Evolutionary conservation across 35 echinoderm and acorn worm species (phyloP).

Genomic region (Patiria miniata): DNA sequence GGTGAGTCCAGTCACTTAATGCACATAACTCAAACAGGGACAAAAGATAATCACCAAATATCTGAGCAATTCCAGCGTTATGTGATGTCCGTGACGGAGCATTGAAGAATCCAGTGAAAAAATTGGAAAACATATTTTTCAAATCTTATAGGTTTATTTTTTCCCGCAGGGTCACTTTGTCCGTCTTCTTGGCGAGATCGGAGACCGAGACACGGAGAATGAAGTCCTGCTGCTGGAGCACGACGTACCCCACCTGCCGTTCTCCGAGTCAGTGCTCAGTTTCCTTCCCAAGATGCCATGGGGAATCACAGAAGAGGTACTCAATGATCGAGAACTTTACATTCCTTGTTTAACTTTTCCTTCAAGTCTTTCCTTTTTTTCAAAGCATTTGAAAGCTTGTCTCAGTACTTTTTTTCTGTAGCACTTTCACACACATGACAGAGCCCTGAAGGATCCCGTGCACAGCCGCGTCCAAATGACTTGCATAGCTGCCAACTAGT

Average conservation of each 20-base stretch:
- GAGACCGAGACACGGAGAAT: slow-evolving; percentile 97
- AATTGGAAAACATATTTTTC: too few species aligned
- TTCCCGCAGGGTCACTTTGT: slow-evolving; percentile 90
- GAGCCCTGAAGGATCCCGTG: too few species aligned
- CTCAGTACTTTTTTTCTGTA: not conserved
- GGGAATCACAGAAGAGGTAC: slow-evolving; percentile 94
- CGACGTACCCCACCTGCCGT: slow-evolving; percentile 88
- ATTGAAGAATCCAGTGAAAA: too few species aligned
- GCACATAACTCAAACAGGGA: too few species aligned
- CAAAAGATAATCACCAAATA: too few species aligned
- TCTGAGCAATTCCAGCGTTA: too few species aligned
- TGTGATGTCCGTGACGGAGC: too few species aligned
- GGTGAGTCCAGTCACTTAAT: slow-evolving; percentile 54
- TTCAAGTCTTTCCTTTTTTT: not conserved
- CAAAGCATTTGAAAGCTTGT: not conserved
- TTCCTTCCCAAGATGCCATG: slow-evolving; percentile 94
- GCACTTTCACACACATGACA: not conserved
- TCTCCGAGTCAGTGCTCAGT: slow-evolving; percentile 91
- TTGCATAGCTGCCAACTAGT: too few species aligned
- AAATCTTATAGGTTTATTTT: too few species aligned
- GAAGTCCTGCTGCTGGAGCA: slow-evolving; percentile 93
- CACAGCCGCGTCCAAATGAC: too few species aligned
- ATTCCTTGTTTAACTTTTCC: not conserved
- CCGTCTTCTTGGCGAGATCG: slow-evolving; percentile 79
- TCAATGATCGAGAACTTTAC: not conserved